Conservation (phyloP, 2,888 invertebrate species). For the Dryobota labecula region DNA sequence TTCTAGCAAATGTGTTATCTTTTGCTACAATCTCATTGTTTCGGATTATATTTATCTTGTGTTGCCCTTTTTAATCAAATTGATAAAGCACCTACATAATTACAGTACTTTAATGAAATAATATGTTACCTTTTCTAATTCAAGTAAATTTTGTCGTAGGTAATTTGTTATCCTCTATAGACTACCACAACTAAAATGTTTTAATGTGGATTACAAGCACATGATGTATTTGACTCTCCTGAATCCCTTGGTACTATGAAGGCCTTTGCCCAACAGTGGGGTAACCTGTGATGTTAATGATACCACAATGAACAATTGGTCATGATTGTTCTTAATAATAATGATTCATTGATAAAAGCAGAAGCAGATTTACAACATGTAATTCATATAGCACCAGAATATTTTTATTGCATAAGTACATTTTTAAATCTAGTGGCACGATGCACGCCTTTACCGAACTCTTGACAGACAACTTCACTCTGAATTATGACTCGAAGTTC, state of each 20-base stretch:
- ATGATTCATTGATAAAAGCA: not conserved
- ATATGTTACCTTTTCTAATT: not conserved
- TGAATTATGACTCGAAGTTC: slow-evolving; percentile 24
- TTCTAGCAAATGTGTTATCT: slow-evolving; percentile 15
- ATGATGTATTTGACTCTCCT: not conserved
- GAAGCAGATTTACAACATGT: not conserved
- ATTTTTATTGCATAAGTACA: not conserved
- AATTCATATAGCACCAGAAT: not conserved
- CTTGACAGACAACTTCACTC: slow-evolving; percentile 23
- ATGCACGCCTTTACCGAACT: not conserved
- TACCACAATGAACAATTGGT: not conserved
- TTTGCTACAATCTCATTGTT: slow-evolving; percentile 25
- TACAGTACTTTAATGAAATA: not conserved
- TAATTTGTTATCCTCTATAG: not conserved
- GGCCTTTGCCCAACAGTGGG: not conserved
- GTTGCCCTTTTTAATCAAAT: not conserved
- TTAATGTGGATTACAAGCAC: not conserved
- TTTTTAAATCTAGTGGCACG: not conserved
- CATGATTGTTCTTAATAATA: no score
- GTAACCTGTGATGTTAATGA: not conserved
- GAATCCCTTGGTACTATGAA: not conserved
- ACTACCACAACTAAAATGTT: not conserved
- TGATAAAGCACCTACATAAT: no score
- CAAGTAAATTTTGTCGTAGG: not conserved
- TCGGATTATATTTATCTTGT: slow-evolving; percentile 7